Conservation (phyloP, 1,140 invertebrate species). For the Diachasmimorpha longicaudata region DNA sequence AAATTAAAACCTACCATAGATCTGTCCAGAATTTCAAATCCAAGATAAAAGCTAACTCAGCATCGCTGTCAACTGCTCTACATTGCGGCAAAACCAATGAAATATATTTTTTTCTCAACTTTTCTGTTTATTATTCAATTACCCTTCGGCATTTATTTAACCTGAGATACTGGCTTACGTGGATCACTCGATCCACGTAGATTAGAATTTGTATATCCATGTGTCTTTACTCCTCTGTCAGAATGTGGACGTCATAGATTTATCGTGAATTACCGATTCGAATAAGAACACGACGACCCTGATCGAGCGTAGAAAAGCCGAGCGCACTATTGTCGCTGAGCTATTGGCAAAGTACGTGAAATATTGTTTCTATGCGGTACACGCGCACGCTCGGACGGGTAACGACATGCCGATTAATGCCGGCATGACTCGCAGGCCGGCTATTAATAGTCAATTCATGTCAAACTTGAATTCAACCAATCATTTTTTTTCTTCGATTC, state of each 20-base stretch:
- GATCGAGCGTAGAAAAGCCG: not conserved
- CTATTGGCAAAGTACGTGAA: conserved; percentile 34
- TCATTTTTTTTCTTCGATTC: not conserved
- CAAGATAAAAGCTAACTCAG: not conserved
- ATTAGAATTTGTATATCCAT: not conserved
- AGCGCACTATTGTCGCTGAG: conserved; percentile 45
- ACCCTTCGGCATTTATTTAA: not conserved
- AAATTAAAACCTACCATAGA: not conserved
- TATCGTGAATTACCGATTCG: not conserved
- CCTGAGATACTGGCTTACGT: not conserved
- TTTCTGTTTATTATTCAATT: not conserved
- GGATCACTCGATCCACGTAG: not conserved
- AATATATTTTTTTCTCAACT: not conserved
- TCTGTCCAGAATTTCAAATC: not conserved
- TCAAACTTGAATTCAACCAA: conserved; percentile 17
- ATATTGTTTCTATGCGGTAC: conserved; percentile 53
- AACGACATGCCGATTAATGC: conserved; percentile 55
- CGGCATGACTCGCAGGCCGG: conserved; percentile 44
- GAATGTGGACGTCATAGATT: not conserved
- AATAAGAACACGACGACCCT: conserved; percentile 1
- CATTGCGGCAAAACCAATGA: not conserved
- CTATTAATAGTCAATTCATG: conserved; percentile 46
- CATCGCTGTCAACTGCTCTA: not conserved
- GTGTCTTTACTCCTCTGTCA: not conserved
- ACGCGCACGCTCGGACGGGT: conserved; percentile 46